phyloP scores from a whole-genome alignment of 2,797 vertebrate species.

The Babyrousa celebensis region DNA sequence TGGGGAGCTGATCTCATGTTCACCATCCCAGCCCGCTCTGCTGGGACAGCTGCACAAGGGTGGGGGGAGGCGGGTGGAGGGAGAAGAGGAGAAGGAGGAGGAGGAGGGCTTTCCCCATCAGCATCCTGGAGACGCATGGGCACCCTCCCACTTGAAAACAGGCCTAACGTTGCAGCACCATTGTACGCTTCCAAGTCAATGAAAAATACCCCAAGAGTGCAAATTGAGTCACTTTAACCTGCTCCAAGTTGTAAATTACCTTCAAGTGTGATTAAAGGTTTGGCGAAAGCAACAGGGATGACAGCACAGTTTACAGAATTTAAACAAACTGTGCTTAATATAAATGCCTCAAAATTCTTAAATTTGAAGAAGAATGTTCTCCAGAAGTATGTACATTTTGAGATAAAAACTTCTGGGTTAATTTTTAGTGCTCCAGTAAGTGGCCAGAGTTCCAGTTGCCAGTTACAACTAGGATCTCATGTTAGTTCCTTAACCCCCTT shows the following conservation, averaged over 20 bases:
- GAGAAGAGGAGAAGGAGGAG: no score
- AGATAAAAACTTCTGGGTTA: neutral
- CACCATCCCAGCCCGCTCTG: neutral
- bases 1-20: neutral
- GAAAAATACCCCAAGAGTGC: neutral
- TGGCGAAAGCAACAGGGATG: conserved; percentile 5
- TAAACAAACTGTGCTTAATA: neutral
- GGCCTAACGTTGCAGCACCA: neutral
- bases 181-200: neutral
- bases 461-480: neutral
- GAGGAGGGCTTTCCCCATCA: neutral
- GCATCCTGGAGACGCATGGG: neutral
- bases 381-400: conserved; percentile 35
- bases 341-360: neutral
- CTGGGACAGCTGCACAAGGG: neutral
- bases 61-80: no score
- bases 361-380: neutral
- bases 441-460: neutral
- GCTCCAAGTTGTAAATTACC: neutral
- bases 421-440: neutral
- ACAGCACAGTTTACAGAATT: neutral
- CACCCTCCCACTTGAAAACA: neutral
- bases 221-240: neutral
- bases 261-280: conserved; percentile 37
- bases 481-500: neutral